Conservation (phyloP, 2,888 invertebrate species). For the Orthosia gracilis region DNA sequence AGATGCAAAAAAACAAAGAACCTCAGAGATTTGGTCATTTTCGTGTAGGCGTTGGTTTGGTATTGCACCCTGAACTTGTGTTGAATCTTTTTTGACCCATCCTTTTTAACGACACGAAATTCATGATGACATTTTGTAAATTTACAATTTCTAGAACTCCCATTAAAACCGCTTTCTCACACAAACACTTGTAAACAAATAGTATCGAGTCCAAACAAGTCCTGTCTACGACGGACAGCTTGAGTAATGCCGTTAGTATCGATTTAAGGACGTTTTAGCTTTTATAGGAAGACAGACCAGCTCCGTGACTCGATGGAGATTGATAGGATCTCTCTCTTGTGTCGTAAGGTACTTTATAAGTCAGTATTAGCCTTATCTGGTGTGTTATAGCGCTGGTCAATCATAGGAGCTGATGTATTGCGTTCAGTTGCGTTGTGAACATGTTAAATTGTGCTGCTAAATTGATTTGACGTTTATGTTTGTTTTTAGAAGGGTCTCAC, state of each 20-base stretch:
- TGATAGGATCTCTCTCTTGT: slow-evolving; percentile 64
- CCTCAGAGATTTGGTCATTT: background rate
- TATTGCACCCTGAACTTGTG: background rate
- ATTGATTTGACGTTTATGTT: slow-evolving; percentile 32
- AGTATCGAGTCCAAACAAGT: slow-evolving; percentile 44
- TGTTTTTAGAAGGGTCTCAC: slow-evolving; percentile 7
- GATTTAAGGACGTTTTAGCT: slow-evolving; percentile 68
- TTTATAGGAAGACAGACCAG: slow-evolving; percentile 65
- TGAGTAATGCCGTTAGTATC: slow-evolving; percentile 60
- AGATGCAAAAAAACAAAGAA: background rate
- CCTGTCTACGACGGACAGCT: slow-evolving; percentile 47
- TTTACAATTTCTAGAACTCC: background rate
- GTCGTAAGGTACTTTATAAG: slow-evolving; percentile 70
- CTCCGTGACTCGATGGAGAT: slow-evolving; percentile 68
- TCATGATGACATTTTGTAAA: background rate
- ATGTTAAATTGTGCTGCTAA: slow-evolving; percentile 26
- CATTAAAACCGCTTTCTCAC: slow-evolving; percentile 13
- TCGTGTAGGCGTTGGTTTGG: background rate
- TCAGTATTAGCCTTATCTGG: slow-evolving; percentile 68
- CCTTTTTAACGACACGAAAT: background rate
- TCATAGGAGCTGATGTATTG: slow-evolving; percentile 65
- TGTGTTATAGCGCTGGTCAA: slow-evolving; percentile 60
- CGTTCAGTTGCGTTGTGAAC: slow-evolving; percentile 22
- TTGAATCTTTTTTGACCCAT: background rate
- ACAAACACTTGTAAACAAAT: slow-evolving; percentile 36